Conservation (phyloP, 2,113 vertebrate genomes). For the Pycnonotus jocosus region DNA sequence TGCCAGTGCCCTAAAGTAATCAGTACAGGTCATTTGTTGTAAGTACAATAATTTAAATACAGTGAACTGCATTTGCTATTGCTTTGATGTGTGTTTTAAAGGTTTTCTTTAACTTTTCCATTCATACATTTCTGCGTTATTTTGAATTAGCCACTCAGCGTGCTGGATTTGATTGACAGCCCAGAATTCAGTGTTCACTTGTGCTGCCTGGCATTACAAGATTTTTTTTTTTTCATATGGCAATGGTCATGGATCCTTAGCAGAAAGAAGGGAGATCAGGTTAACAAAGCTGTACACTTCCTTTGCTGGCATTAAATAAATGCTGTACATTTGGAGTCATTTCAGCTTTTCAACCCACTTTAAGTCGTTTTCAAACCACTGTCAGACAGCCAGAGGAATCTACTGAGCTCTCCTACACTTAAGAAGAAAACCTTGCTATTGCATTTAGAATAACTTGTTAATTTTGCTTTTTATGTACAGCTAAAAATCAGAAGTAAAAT, state of each 20-base stretch:
- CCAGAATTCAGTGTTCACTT: neutral
- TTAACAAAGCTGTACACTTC: neutral
- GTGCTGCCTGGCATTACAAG: neutral
- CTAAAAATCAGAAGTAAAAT: neutral
- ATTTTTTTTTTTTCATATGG: neutral
- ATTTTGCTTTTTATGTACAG: neutral
- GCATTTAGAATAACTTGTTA: neutral
- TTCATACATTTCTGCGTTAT: neutral
- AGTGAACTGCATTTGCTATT: neutral
- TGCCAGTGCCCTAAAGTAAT: neutral
- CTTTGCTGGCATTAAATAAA: slow-evolving; percentile 10
- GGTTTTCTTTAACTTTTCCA: neutral
- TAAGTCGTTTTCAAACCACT: neutral
- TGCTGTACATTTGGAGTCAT: neutral
- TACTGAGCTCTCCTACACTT: neutral
- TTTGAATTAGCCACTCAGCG: neutral
- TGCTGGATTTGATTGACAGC: neutral
- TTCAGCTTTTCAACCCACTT: neutral
- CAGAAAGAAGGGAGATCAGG: neutral
- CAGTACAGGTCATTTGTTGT: neutral
- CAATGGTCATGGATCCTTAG: neutral
- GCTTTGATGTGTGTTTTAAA: neutral
- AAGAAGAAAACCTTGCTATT: neutral
- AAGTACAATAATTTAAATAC: neutral
- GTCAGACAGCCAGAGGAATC: neutral